Conservation (phyloP, 2,113 vertebrate genomes). For the Notarius lentiginosus region DNA sequence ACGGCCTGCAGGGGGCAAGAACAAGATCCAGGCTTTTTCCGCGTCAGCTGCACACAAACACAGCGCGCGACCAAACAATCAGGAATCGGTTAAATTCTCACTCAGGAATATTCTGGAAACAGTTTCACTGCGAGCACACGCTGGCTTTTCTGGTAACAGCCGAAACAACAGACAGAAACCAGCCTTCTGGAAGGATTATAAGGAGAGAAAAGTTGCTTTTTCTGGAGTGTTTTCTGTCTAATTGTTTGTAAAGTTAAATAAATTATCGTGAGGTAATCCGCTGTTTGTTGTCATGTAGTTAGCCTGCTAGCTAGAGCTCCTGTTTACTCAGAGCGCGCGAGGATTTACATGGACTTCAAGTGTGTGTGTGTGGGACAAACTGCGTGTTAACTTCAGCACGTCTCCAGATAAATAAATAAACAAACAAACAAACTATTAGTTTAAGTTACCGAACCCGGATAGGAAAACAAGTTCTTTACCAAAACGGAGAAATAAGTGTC, state of each 20-base stretch:
- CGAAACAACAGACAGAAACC: background rate
- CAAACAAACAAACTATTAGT: background rate
- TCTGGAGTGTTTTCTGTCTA: background rate
- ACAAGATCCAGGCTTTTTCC: constrained; percentile 30
- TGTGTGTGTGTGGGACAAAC: background rate
- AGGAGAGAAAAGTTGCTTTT: background rate
- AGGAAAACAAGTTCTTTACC: background rate
- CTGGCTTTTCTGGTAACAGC: background rate
- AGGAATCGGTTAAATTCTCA: background rate
- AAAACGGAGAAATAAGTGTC: too few species aligned
- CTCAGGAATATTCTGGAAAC: background rate
- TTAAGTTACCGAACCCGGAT: background rate
- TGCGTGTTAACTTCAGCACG: background rate
- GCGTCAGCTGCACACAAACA: background rate
- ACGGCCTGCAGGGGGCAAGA: constrained; percentile 28
- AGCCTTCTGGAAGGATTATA: background rate
- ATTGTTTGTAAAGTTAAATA: background rate
- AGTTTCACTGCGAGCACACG: background rate
- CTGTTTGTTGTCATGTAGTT: background rate
- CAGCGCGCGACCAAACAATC: background rate
- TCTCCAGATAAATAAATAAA: background rate
- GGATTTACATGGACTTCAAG: background rate
- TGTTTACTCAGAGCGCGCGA: background rate
- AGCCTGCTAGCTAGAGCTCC: background rate
- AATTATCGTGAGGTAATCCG: too few species aligned